These are phyloP conservation scores for Apis dorsata DNA, from an alignment of 1,140 invertebrate genomes.

Conservation along the genomic window DNA sequence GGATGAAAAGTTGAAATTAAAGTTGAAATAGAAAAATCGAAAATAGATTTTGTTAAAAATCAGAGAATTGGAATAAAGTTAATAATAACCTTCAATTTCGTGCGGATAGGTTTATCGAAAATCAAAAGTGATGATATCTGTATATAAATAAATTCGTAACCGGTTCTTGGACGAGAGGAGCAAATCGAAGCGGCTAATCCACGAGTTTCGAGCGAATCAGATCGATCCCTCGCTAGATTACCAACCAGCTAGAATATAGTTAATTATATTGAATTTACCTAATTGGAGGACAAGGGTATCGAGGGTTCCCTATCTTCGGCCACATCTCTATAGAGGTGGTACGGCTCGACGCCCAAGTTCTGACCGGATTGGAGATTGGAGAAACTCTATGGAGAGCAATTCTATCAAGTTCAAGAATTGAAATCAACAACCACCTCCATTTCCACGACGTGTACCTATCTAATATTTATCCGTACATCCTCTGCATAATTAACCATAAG, in stretches of 20 bases:
- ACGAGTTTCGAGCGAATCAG: conserved; percentile 36
- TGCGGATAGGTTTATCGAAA: neutral
- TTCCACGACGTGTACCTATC: neutral
- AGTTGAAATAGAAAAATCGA: neutral
- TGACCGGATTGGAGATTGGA: neutral
- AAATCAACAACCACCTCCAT: conserved; percentile 53
- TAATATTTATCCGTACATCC: too few relatives aligned
- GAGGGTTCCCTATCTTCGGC: conserved; percentile 50
- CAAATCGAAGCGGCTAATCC: neutral
- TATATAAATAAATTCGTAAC: neutral
- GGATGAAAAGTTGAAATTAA: too few relatives aligned
- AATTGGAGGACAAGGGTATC: conserved; percentile 66
- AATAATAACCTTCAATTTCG: too few relatives aligned
- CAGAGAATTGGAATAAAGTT: too few relatives aligned
- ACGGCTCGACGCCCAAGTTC: neutral
- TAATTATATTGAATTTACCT: conserved; percentile 71
- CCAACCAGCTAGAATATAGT: conserved; percentile 62
- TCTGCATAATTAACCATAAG: too few relatives aligned
- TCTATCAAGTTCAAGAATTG: conserved; percentile 58
- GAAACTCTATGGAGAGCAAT: conserved; percentile 12
- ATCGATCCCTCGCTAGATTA: conserved; percentile 46
- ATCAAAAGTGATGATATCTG: too few relatives aligned
- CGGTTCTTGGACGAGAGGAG: neutral
- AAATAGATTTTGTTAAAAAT: too few relatives aligned
- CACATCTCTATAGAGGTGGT: conserved; percentile 60